Percentiles rank a stretch among this genome's conserved stretches.
Conservation (phyloP, 2,888 invertebrate genomes). For the Atethmia centrago region DNA sequence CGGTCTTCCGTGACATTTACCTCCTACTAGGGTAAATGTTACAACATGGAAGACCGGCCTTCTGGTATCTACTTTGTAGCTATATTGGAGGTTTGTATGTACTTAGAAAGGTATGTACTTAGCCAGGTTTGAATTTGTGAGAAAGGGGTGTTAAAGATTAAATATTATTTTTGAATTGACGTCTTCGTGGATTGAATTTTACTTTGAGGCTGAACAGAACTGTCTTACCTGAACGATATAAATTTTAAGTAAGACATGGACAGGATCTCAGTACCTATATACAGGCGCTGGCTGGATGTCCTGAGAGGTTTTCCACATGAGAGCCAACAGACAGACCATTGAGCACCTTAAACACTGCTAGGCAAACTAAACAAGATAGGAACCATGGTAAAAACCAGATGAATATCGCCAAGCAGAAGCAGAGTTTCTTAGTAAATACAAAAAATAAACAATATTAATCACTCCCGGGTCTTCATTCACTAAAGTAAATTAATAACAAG, state of each 20-base stretch:
- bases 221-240: background rate
- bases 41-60: too few relatives aligned
- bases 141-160: background rate
- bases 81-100: background rate
- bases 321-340: background rate
- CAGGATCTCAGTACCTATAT: background rate
- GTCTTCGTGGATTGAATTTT: background rate
- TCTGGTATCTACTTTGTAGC: background rate
- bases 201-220: background rate
- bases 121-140: background rate
- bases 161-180: background rate
- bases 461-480: background rate
- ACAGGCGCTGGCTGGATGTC: background rate
- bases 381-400: background rate
- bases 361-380: background rate
- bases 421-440: slow-evolving; percentile 7
- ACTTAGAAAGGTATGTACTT: background rate
- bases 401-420: slow-evolving; percentile 3
- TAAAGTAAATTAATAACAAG: slow-evolving; percentile 16
- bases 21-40: background rate
- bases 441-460: background rate
- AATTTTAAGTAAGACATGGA: background rate
- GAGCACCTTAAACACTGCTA: background rate
- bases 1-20: background rate
- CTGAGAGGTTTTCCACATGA: background rate